Conservation (phyloP, 2,113 vertebrate genomes). For the Sturnus vulgaris region DNA sequence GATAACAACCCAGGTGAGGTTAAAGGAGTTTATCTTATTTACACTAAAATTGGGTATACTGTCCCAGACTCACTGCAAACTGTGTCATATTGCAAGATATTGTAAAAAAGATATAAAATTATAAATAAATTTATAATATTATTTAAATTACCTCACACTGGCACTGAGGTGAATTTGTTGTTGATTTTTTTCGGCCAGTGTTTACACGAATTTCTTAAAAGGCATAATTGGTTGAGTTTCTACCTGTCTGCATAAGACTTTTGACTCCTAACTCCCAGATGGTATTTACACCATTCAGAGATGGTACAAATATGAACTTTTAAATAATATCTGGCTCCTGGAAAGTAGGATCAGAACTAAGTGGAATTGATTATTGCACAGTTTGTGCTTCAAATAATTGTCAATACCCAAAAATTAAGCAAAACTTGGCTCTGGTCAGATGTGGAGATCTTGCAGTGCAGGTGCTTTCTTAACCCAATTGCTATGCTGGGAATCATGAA, state of each 20-base stretch:
- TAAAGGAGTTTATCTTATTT: background rate
- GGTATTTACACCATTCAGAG: background rate
- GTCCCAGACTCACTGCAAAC: background rate
- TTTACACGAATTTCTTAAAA: conserved; percentile 2
- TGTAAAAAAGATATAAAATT: background rate
- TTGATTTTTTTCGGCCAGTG: background rate
- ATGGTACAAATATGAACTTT: background rate
- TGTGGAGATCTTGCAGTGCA: conserved; percentile 37
- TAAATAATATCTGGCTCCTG: background rate
- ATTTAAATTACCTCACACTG: background rate
- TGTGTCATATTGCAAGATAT: background rate
- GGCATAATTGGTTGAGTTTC: background rate
- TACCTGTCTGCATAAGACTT: background rate
- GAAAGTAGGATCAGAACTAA: background rate
- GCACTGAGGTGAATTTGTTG: background rate
- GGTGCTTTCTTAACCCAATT: conserved; percentile 55
- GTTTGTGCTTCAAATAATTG: conserved; percentile 1
- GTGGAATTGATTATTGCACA: background rate
- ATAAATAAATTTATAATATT: background rate
- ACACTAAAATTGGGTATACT: background rate
- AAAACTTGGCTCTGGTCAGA: background rate
- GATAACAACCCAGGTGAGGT: background rate
- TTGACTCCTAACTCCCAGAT: background rate
- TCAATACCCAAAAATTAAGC: conserved; percentile 8
- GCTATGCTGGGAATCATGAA: conserved; percentile 59